Conservation (phyloP, 2,113 vertebrate species). For the Ammodytes dubius region DNA sequence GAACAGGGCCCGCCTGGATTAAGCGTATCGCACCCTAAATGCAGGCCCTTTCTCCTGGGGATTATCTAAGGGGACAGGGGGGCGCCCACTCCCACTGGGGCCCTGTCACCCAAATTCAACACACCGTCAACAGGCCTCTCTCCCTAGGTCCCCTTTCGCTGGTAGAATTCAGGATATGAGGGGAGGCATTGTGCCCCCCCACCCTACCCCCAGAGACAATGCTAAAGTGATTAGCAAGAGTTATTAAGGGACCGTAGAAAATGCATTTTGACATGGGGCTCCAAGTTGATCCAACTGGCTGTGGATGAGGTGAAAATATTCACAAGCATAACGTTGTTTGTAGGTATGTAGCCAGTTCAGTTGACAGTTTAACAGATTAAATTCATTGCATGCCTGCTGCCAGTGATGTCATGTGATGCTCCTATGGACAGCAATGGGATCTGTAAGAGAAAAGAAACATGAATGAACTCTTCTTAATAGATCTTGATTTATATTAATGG, state of each 20-base stretch:
- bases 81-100: slow-evolving; percentile 65
- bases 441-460: not conserved
- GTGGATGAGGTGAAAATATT: slow-evolving; percentile 55
- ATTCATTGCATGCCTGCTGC: slow-evolving; percentile 12
- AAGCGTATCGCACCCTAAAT: slow-evolving; percentile 81
- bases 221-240: slow-evolving; percentile 75
- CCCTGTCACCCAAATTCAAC: slow-evolving; percentile 84
- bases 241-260: slow-evolving; percentile 72
- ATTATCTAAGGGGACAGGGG: slow-evolving; percentile 74
- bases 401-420: not conserved
- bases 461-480: not conserved
- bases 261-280: slow-evolving; percentile 71
- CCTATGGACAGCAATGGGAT: not conserved
- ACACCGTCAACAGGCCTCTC: slow-evolving; percentile 59
- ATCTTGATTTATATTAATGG: slow-evolving; percentile 1
- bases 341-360: not conserved
- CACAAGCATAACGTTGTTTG: slow-evolving; percentile 42
- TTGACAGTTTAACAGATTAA: slow-evolving; percentile 8
- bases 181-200: slow-evolving; percentile 53
- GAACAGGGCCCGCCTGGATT: slow-evolving; percentile 76
- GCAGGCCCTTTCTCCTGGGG: slow-evolving; percentile 79
- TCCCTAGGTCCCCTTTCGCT: slow-evolving; percentile 41
- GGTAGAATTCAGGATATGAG: slow-evolving; percentile 55
- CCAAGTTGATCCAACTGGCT: slow-evolving; percentile 53
- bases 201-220: slow-evolving; percentile 57